Evolutionary conservation across 2,888 invertebrate species (phyloP).

Genomic region (Mycogona germanica): DNA sequence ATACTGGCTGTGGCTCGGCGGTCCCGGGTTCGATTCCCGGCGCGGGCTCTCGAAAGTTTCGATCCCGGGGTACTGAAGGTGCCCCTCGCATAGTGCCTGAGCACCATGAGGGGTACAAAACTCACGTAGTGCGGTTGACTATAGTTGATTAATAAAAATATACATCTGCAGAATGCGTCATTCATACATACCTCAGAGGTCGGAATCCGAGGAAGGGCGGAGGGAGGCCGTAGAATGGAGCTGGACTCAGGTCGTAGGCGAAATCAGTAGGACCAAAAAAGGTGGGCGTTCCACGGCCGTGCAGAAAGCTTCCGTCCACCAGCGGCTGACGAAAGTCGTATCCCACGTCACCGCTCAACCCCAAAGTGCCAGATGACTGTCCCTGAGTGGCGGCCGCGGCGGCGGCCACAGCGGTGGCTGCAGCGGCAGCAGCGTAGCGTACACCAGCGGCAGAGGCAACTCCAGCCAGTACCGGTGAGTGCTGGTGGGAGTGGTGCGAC

Average conservation of each 20-base stretch:
- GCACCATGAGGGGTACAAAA: too few relatives aligned
- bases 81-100: too few relatives aligned
- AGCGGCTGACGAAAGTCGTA: constrained; percentile 20
- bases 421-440: neutral
- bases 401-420: neutral
- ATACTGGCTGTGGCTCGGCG: too few relatives aligned
- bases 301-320: too few relatives aligned
- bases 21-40: too few relatives aligned
- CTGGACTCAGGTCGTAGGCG: constrained; percentile 23
- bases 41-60: too few relatives aligned
- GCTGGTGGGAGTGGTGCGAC: too few relatives aligned
- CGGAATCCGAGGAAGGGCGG: constrained; percentile 23
- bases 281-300: constrained; percentile 20
- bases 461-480: too few relatives aligned
- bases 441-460: neutral
- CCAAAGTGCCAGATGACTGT: neutral
- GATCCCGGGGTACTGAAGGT: too few relatives aligned
- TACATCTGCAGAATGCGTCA: too few relatives aligned
- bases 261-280: constrained; percentile 21
- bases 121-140: too few relatives aligned
- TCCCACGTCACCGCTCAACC: constrained; percentile 16
- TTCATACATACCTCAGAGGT: constrained; percentile 21
- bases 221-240: constrained; percentile 21
- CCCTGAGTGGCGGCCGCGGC: neutral
- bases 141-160: too few relatives aligned